Conservation (phyloP, 1,140 invertebrate species). For the Drosophila oshimai region DNA sequence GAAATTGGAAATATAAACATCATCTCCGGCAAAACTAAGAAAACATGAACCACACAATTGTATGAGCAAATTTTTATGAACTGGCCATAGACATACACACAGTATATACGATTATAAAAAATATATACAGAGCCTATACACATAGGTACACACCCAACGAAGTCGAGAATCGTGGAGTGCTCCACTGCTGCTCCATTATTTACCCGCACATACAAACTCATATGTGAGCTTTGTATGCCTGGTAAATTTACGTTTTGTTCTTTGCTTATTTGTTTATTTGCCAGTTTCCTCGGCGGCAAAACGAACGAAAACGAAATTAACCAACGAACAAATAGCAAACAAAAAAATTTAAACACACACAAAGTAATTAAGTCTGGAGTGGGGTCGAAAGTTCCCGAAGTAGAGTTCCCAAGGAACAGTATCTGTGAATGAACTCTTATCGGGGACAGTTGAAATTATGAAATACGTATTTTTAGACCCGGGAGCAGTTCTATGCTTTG, state of each 20-base stretch:
- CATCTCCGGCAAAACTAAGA: constrained; percentile 48
- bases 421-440: constrained; percentile 80
- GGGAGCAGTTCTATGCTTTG: constrained; percentile 1
- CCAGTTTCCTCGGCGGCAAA: constrained; percentile 51
- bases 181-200: constrained; percentile 61
- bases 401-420: neutral
- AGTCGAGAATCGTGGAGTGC: constrained; percentile 42
- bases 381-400: neutral
- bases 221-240: constrained; percentile 26
- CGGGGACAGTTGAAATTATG: constrained; percentile 51
- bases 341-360: constrained; percentile 36
- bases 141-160: constrained; percentile 18
- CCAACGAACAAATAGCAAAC: constrained; percentile 43
- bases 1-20: constrained; percentile 75
- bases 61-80: constrained; percentile 66
- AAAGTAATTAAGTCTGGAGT: constrained; percentile 9
- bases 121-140: neutral
- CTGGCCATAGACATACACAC: constrained; percentile 20
- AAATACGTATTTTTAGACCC: constrained; percentile 49
- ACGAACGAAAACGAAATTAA: constrained; percentile 69
- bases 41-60: constrained; percentile 32
- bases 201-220: constrained; percentile 29
- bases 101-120: constrained; percentile 1
- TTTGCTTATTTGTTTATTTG: constrained; percentile 75
- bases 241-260: constrained; percentile 66